Percentiles rank a stretch among this genome's conserved stretches.
phyloP scores from a whole-genome alignment of 2,888 invertebrate species.

The Cybosia mesomella region DNA sequence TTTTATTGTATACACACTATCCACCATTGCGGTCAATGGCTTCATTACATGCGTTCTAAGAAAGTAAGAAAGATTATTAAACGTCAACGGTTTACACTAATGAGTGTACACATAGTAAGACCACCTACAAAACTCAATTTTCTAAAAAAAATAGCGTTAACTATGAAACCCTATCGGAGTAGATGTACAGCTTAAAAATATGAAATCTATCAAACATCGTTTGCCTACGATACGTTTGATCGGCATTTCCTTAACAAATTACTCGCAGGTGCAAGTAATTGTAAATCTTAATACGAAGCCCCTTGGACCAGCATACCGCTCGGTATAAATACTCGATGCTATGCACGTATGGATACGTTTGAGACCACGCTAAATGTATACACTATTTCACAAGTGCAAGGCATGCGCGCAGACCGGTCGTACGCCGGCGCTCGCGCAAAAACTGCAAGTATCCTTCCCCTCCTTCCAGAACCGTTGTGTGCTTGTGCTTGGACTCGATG shows the following conservation, averaged over 20 bases:
- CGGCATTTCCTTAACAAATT: neutral
- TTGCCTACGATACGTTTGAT: neutral
- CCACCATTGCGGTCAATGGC: neutral
- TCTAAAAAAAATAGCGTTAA: too few relatives aligned
- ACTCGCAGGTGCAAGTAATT: neutral
- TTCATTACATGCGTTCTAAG: neutral
- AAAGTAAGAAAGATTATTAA: too few relatives aligned
- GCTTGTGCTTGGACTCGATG: neutral
- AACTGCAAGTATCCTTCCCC: conserved; percentile 15
- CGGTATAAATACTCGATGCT: neutral
- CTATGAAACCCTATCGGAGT: too few relatives aligned
- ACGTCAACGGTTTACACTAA: too few relatives aligned
- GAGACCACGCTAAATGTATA: neutral
- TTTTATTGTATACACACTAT: neutral
- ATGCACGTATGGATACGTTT: neutral
- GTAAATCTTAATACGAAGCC: neutral
- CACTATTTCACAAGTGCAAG: neutral
- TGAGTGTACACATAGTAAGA: too few relatives aligned
- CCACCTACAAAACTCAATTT: too few relatives aligned
- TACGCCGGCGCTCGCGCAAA: conserved; percentile 12
- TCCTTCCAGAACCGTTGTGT: neutral
- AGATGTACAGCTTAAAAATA: too few relatives aligned
- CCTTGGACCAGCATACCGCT: neutral
- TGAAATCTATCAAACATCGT: neutral
- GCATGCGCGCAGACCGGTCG: conserved; percentile 16